Conservation (phyloP, 1,140 invertebrate genomes). For the Aphidius gifuensis region DNA sequence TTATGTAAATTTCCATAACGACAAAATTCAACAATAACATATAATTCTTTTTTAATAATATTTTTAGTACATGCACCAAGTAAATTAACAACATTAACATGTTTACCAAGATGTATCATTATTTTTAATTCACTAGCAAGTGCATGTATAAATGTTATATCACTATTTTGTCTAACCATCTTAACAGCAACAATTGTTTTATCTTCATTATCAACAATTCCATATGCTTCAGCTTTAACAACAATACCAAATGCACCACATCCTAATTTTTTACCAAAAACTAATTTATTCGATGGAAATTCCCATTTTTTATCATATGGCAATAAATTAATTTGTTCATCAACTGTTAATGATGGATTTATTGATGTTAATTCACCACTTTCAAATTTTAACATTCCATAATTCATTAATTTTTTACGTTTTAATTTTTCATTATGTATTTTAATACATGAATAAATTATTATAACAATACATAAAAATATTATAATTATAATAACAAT, state of each 20-base stretch:
- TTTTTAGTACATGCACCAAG: conserved; percentile 91
- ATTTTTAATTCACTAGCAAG: conserved; percentile 91
- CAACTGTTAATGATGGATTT: conserved; percentile 83
- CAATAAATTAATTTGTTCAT: conserved; percentile 86
- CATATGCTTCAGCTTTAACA: conserved; percentile 79
- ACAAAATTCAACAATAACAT: conserved; percentile 93
- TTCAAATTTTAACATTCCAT: conserved; percentile 73
- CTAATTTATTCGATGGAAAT: conserved; percentile 80
- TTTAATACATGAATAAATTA: conserved; percentile 58
- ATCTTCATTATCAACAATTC: conserved; percentile 69
- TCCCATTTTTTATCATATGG: conserved; percentile 90
- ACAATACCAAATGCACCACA: conserved; percentile 92
- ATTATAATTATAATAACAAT: conserved; percentile 55
- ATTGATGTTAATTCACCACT: conserved; percentile 75
- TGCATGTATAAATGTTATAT: conserved; percentile 71
- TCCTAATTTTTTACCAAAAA: conserved; percentile 84
- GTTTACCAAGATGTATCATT: conserved; percentile 89
- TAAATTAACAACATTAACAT: conserved; percentile 92
- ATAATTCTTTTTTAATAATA: conserved; percentile 85
- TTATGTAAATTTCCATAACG: conserved; percentile 85
- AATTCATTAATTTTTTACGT: conserved; percentile 61
- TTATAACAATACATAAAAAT: conserved; percentile 46
- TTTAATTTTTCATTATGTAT: conserved; percentile 59
- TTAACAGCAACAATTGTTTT: conserved; percentile 78
- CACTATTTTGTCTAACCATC: conserved; percentile 77